Evolutionary conservation across 2,797 vertebrate genomes (phyloP).

Genomic region (Tenualosa ilisha): DNA sequence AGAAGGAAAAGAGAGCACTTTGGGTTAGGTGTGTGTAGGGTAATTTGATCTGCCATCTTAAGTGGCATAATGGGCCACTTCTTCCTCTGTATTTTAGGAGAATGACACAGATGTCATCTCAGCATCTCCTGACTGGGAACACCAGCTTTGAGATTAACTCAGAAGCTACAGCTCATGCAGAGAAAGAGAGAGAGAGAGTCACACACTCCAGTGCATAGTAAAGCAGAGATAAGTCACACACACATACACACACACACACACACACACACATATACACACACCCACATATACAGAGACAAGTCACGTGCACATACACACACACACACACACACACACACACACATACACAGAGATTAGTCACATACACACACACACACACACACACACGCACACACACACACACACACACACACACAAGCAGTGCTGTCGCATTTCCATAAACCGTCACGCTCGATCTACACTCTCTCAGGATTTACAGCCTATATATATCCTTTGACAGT

Average conservation of each 20-base stretch:
- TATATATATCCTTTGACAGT: not conserved
- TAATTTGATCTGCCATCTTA: slow-evolving; percentile 4
- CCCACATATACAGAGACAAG: not conserved
- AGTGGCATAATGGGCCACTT: not conserved
- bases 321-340: slow-evolving; percentile 11
- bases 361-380: not conserved
- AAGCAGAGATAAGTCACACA: slow-evolving; percentile 29
- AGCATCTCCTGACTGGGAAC: not conserved
- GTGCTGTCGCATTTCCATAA: not conserved
- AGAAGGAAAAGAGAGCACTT: not conserved
- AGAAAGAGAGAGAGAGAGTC: not conserved
- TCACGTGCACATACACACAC: not conserved
- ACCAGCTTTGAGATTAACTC: not conserved
- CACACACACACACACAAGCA: slow-evolving; percentile 23
- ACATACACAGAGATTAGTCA: slow-evolving; percentile 16
- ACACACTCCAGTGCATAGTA: slow-evolving; percentile 24
- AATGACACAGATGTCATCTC: not conserved
- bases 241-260: not conserved
- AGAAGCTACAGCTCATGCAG: not conserved
- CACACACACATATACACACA: too few relatives aligned
- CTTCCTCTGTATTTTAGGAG: not conserved
- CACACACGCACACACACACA: slow-evolving; percentile 12
- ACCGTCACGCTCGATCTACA: not conserved
- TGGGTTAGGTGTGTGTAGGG: not conserved
- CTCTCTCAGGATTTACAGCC: not conserved